Evolutionary conservation across 1,140 invertebrate genomes (phyloP).

Genomic region (Antheraea pernyi): DNA sequence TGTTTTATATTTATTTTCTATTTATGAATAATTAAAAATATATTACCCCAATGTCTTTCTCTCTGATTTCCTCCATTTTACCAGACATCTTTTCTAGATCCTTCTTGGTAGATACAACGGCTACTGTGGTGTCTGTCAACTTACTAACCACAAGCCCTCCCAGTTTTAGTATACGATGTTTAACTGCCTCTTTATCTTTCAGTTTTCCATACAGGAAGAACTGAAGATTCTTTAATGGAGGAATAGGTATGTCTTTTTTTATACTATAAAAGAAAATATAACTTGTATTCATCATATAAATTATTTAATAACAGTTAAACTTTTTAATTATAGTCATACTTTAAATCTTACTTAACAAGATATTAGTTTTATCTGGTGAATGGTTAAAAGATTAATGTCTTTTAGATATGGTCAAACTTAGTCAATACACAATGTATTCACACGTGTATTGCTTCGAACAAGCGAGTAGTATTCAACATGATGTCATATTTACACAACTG

Average conservation of each 20-base stretch:
- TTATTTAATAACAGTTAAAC: too few species aligned
- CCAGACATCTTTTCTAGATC: constrained; percentile 85
- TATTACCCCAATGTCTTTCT: constrained; percentile 86
- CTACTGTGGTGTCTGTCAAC: constrained; percentile 84
- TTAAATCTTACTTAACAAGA: too few species aligned
- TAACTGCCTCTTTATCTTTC: constrained; percentile 82
- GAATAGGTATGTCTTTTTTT: constrained; percentile 76
- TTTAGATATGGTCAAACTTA: too few species aligned
- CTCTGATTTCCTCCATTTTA: constrained; percentile 85
- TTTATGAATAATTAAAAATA: too few species aligned
- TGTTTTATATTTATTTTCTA: too few species aligned
- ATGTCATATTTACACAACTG: too few species aligned
- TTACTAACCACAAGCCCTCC: constrained; percentile 88
- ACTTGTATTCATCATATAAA: neutral
- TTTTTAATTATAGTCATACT: too few species aligned
- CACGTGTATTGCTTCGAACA: too few species aligned
- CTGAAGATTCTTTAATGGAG: constrained; percentile 88
- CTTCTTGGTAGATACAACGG: constrained; percentile 86
- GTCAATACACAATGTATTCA: too few species aligned
- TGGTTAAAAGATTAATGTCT: too few species aligned
- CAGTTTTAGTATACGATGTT: constrained; percentile 84
- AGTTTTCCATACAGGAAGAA: constrained; percentile 87
- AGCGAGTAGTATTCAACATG: too few species aligned
- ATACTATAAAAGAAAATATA: constrained; percentile 38
- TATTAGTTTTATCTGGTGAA: too few species aligned